A percentile compares a stretch with the other conserved stretches of the same genome.
phyloP scores from a whole-genome alignment of 2,888 invertebrate genomes.

The Mesochorus sp. region DNA sequence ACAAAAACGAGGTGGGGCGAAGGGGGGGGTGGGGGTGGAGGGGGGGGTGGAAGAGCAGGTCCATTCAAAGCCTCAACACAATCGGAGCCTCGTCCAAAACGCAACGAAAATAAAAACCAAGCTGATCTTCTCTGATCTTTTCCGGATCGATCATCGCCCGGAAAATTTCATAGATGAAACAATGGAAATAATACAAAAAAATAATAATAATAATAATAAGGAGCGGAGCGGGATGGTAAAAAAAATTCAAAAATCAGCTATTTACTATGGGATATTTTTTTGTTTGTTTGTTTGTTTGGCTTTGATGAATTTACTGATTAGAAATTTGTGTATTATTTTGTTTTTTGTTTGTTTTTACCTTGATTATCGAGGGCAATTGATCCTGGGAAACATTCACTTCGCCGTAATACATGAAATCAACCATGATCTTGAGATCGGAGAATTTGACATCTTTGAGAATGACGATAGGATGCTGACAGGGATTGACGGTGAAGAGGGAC shows the following conservation, averaged over 20 bases:
- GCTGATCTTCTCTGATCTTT: too few relatives aligned
- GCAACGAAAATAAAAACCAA: too few relatives aligned
- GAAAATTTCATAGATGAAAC: too few relatives aligned
- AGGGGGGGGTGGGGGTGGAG: too few relatives aligned
- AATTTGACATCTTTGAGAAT: constrained; percentile 95
- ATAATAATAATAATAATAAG: too few relatives aligned
- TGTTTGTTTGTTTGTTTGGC: background rate
- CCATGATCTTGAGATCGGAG: constrained; percentile 92
- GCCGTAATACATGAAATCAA: constrained; percentile 96
- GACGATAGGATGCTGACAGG: constrained; percentile 94
- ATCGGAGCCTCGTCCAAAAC: too few relatives aligned
- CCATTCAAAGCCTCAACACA: too few relatives aligned
- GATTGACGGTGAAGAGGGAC: constrained; percentile 92
- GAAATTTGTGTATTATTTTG: constrained; percentile 16
- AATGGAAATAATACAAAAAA: too few relatives aligned
- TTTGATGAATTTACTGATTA: constrained; percentile 16
- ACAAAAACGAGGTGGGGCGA: too few relatives aligned
- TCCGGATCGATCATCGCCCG: too few relatives aligned
- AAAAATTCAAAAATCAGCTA: background rate
- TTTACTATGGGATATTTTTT: background rate
- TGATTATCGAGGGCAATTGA: constrained; percentile 87
- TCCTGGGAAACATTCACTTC: constrained; percentile 96
- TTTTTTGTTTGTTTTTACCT: constrained; percentile 76
- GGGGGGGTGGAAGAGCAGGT: too few relatives aligned
- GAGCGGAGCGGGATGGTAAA: too few relatives aligned